Evolutionary conservation across 2,113 vertebrate species (phyloP).

Genomic region (Limanda limanda): DNA sequence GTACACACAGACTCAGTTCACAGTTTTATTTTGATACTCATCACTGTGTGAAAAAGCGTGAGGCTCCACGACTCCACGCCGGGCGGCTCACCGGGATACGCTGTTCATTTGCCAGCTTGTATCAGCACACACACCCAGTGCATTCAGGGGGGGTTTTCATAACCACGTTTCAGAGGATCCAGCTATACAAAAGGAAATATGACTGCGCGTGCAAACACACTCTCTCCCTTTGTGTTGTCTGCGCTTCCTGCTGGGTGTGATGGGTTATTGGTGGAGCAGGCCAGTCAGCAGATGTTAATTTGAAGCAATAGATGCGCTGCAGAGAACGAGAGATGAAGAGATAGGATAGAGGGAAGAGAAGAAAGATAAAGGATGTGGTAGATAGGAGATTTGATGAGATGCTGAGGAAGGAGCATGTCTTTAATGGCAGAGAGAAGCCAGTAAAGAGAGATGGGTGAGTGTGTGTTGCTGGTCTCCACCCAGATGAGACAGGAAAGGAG

Average conservation of each 20-base stretch:
- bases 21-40: constrained; percentile 37
- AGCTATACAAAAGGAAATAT: constrained; percentile 61
- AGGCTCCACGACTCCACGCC: constrained; percentile 25
- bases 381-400: constrained; percentile 58
- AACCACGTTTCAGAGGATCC: constrained; percentile 4
- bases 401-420: constrained; percentile 46
- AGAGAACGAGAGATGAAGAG: constrained; percentile 49
- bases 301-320: constrained; percentile 44
- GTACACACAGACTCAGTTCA: too few relatives aligned
- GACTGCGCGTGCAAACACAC: constrained; percentile 49
- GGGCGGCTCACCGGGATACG: constrained; percentile 11
- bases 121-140: constrained; percentile 6
- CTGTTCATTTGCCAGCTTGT: constrained; percentile 27
- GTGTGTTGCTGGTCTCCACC: constrained; percentile 1
- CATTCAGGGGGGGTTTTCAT: constrained; percentile 28
- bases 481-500: background rate
- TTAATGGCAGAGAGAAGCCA: constrained; percentile 11
- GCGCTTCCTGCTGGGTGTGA: constrained; percentile 44
- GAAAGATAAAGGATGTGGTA: constrained; percentile 60
- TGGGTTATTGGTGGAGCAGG: constrained; percentile 56
- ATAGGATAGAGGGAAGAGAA: constrained; percentile 45
- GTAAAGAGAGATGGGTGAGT: background rate
- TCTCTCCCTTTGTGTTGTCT: constrained; percentile 45
- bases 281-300: constrained; percentile 71
- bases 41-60: constrained; percentile 15